Percentiles rank a stretch among this genome's conserved stretches.
phyloP scores from a whole-genome alignment of 2,113 vertebrate species.

The Coptodon bakossiorum region DNA sequence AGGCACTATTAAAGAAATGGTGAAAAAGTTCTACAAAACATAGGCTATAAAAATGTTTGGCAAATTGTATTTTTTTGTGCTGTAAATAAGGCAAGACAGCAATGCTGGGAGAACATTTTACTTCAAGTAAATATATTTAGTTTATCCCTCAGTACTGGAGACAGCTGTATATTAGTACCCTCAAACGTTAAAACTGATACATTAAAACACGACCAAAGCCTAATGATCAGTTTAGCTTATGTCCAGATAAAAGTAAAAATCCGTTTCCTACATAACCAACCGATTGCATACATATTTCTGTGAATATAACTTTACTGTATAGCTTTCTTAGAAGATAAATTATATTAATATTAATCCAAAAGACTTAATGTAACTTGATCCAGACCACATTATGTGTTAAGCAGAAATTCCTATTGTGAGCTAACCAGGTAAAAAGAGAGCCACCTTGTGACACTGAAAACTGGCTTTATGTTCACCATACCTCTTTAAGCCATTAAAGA shows the following conservation, averaged over 20 bases:
- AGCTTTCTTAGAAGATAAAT: not conserved
- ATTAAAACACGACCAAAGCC: not conserved
- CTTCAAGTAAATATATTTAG: not conserved
- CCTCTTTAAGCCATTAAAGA: not conserved
- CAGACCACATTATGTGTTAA: not conserved
- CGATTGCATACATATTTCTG: not conserved
- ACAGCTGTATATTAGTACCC: not conserved
- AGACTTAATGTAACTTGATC: not conserved
- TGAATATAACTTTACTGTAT: not conserved
- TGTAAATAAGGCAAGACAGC: not conserved
- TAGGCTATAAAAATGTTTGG: too few relatives aligned
- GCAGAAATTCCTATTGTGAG: not conserved
- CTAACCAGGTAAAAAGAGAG: not conserved
- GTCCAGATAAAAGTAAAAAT: not conserved
- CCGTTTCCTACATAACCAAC: not conserved
- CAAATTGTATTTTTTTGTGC: not conserved
- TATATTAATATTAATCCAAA: not conserved
- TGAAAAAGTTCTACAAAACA: not conserved
- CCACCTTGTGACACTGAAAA: not conserved
- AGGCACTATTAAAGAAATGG: not conserved
- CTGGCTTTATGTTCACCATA: not conserved
- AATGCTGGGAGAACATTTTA: not conserved
- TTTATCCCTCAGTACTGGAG: not conserved
- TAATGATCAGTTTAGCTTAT: not conserved
- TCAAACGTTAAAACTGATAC: not conserved